phyloP scores from a whole-genome alignment of 2,797 vertebrate genomes.

The Fundulus diaphanus region DNA sequence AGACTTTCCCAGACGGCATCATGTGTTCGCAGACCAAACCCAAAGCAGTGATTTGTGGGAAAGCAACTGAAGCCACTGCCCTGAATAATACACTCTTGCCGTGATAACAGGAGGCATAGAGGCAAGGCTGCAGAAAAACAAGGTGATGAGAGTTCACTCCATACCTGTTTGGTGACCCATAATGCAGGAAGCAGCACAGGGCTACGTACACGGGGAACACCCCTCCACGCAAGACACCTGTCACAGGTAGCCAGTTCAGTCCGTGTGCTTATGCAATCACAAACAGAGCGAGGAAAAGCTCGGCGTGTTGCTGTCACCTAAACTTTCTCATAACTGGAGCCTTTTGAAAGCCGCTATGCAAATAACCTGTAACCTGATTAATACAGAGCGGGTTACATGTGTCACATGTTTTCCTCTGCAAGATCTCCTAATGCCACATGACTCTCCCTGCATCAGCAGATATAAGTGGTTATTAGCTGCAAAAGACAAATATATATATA shows the following conservation, averaged over 20 bases:
- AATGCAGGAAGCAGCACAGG: neutral
- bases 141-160: slow-evolving; percentile 8
- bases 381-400: neutral
- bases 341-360: neutral
- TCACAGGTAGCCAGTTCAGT: slow-evolving; percentile 1
- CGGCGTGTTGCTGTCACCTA: neutral
- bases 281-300: neutral
- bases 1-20: neutral
- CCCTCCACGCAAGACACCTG: slow-evolving; percentile 14
- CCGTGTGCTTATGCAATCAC: slow-evolving; percentile 7
- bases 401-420: slow-evolving; percentile 4
- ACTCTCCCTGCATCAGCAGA: neutral
- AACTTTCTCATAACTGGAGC: neutral
- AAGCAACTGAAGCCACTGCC: slow-evolving; percentile 3
- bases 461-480: neutral
- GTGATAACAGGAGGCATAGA: slow-evolving; percentile 1
- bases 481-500: neutral
- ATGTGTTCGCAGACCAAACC: neutral
- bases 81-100: neutral
- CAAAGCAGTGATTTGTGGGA: slow-evolving; percentile 19
- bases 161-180: slow-evolving; percentile 30
- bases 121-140: neutral
- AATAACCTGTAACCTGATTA: slow-evolving; percentile 7
- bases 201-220: slow-evolving; percentile 19
- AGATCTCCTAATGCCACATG: neutral